Conservation (phyloP, 1,140 invertebrate species). For the Carcinoscorpius rotundicauda region DNA sequence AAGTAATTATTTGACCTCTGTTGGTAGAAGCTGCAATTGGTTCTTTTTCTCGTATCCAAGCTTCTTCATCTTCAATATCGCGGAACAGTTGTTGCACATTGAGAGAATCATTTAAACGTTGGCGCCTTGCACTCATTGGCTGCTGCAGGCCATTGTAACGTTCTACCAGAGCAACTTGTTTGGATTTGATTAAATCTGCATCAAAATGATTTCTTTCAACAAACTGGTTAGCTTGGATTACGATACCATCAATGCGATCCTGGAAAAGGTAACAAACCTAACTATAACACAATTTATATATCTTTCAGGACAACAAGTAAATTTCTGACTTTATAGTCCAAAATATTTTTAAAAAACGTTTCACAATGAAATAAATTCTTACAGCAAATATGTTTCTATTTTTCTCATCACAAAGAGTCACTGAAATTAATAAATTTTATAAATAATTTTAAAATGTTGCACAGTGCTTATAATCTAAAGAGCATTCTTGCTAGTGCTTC, state of each 20-base stretch:
- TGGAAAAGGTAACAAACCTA: too few species aligned
- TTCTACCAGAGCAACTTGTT: slow-evolving; percentile 40
- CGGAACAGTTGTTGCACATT: slow-evolving; percentile 92
- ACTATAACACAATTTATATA: too few species aligned
- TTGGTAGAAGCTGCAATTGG: slow-evolving; percentile 94
- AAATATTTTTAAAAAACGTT: too few species aligned
- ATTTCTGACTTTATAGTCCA: too few species aligned
- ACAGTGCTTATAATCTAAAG: too few species aligned
- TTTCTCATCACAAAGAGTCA: too few species aligned
- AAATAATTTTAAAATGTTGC: too few species aligned
- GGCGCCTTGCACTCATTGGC: slow-evolving; percentile 77
- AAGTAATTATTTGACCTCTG: slow-evolving; percentile 44
- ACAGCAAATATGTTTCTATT: too few species aligned
- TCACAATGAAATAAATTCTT: too few species aligned
- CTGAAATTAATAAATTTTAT: too few species aligned
- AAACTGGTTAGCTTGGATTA: slow-evolving; percentile 74
- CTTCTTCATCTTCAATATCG: slow-evolving; percentile 95
- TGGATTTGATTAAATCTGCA: slow-evolving; percentile 80
- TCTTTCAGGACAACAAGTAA: too few species aligned
- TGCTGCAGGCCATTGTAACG: slow-evolving; percentile 52
- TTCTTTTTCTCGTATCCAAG: slow-evolving; percentile 98
- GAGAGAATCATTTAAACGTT: slow-evolving; percentile 78
- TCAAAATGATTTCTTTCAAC: slow-evolving; percentile 89
- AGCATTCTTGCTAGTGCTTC: too few species aligned
- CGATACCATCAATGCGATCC: slow-evolving; percentile 83